Base-by-base conservation (phyloP, 2,113 vertebrate genomes). In the Grus americana region DNA sequence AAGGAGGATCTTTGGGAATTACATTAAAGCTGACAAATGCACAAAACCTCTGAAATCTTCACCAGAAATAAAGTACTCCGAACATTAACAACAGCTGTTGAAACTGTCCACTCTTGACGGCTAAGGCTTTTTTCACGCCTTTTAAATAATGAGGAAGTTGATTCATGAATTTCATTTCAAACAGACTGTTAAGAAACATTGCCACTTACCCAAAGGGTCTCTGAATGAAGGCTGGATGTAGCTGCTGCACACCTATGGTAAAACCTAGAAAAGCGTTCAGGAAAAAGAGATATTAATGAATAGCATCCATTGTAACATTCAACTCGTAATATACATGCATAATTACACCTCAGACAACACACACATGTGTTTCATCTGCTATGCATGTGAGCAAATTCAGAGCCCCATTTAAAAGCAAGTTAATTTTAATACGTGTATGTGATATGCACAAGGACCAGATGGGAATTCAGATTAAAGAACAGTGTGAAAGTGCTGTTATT, bases 201-300 rank as follows among this genome's bases (percentile, higher is more conserved):
- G 50, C 29, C 90, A 98, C 99, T 99, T 98, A 99, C 99, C 99
- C 99, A 83, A 99, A 99, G 65, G 99, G 98, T 97, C 99, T 98
- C 98, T 99, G 99, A 97, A 99, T 98, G 96, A 99, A 98, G 68
- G 99, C 98, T 59, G 99, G 99, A 95, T 99, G 99, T 90, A 99
- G 96, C 98, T 99, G 99, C 97, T 99, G 99, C 70, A 99, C 98
- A 84, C 99, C 99, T 91, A 99, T 97, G 67, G 99, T 98, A 95
- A 99, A 98, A 97, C 99, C 99, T 99, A 63, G 36, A 96, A 97
- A 55, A 73, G 15, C 1, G 2, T 47, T 88, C 13, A 80, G 68
- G 54, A 88, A 63, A 54, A 49, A 78, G 24, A 83, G 70, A 5
- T n/a, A 86, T 97, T 89, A 96, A 76, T 26, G 10, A 90, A 79